Conservation (phyloP, 2,797 vertebrate genomes). For the Enteromius radiatus region DNA sequence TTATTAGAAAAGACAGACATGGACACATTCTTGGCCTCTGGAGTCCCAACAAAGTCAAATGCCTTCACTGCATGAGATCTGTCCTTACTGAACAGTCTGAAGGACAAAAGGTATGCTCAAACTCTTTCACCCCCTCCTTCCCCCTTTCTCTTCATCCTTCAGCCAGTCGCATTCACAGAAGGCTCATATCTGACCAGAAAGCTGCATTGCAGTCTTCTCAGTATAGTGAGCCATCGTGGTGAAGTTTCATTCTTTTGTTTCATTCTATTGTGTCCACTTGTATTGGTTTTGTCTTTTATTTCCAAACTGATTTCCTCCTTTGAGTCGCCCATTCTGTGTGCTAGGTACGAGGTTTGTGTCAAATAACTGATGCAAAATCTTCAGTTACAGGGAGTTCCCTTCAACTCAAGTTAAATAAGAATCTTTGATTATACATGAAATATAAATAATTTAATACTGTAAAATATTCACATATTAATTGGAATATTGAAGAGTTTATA, state of each 20-base stretch:
- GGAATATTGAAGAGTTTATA: background rate
- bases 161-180: background rate
- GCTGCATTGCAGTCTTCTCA: background rate
- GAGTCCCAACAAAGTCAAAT: background rate
- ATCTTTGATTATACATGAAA: background rate
- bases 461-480: background rate
- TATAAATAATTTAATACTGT: background rate
- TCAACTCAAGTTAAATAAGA: background rate
- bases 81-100: constrained; percentile 26
- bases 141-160: background rate
- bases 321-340: background rate
- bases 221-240: background rate
- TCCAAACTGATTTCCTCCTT: background rate
- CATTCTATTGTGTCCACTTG: background rate
- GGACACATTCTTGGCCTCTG: constrained; percentile 22
- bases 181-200: background rate
- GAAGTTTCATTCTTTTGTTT: constrained; percentile 12
- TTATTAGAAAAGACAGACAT: constrained; percentile 3
- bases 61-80: constrained; percentile 8
- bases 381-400: background rate
- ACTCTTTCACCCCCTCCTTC: background rate
- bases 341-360: background rate
- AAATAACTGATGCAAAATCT: background rate
- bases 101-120: constrained; percentile 22
- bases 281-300: constrained; percentile 1